These are phyloP conservation scores for Drosophila equinoxialis DNA, from an alignment of 1,140 invertebrate genomes.

Conservation along the genomic window DNA sequence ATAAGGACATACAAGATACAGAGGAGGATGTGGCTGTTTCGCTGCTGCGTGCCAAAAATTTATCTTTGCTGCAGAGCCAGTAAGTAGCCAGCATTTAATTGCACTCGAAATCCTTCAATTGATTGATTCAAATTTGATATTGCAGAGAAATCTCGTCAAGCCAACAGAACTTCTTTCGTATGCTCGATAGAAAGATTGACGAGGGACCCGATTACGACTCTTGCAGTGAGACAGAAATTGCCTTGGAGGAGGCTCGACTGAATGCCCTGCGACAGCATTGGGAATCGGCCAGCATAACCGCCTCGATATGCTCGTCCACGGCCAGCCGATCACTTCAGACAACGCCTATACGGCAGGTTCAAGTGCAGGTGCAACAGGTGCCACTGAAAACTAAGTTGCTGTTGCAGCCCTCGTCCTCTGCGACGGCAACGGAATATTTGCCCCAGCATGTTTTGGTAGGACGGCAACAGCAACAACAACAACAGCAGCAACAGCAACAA, in stretches of 20 bases:
- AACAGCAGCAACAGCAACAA: conserved; percentile 54
- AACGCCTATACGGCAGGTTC: conserved; percentile 77
- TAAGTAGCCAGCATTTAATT: conserved; percentile 46
- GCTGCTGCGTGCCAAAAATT: conserved; percentile 80
- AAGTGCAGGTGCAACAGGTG: conserved; percentile 55
- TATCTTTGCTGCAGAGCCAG: conserved; percentile 82
- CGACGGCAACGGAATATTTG: conserved; percentile 73
- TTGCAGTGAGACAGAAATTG: conserved; percentile 86
- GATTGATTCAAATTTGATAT: conserved; percentile 49
- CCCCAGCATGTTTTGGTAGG: conserved; percentile 71
- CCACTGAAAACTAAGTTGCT: conserved; percentile 39
- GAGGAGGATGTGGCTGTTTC: conserved; percentile 82
- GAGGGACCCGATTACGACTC: conserved; percentile 91
- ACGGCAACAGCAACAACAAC: conserved; percentile 62
- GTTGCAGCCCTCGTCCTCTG: conserved; percentile 52
- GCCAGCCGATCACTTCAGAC: conserved; percentile 81
- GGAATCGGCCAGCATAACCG: conserved; percentile 85
- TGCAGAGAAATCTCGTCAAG: conserved; percentile 92
- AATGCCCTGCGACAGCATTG: conserved; percentile 86
- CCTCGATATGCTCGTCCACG: conserved; percentile 82
- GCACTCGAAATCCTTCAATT: too few relatives aligned
- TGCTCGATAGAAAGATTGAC: conserved; percentile 95
- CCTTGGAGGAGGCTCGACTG: conserved; percentile 85
- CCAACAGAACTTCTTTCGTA: conserved; percentile 94
- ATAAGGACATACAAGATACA: conserved; percentile 79